A percentile compares a stretch with the other conserved stretches of the same genome.
phyloP scores from a whole-genome alignment of 2,888 invertebrate species.

The Spodoptera littoralis region DNA sequence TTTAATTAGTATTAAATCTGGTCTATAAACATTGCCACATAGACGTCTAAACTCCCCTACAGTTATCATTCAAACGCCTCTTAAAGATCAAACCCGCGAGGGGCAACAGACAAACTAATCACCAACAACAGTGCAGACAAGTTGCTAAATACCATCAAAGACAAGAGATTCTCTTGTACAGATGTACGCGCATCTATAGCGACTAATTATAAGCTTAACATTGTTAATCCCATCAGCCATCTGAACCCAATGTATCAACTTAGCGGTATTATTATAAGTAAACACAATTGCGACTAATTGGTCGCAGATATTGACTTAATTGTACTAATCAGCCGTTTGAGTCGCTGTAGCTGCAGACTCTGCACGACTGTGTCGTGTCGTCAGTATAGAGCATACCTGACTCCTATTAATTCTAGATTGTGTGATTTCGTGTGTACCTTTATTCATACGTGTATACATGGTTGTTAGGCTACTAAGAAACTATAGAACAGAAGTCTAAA shows the following conservation, averaged over 20 bases:
- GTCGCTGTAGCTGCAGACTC: constrained; percentile 18
- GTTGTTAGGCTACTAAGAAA: neutral
- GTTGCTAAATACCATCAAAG: neutral
- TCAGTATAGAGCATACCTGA: constrained; percentile 7
- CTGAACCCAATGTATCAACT: neutral
- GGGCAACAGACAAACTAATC: too few species aligned
- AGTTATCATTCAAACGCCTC: too few species aligned
- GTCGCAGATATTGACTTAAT: constrained; percentile 9
- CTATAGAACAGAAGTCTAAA: constrained; percentile 3
- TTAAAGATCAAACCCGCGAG: too few species aligned
- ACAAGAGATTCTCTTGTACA: neutral
- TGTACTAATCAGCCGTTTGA: constrained; percentile 13
- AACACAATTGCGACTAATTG: constrained; percentile 9
- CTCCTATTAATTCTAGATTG: constrained; percentile 36
- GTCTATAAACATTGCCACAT: too few species aligned
- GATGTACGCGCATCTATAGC: neutral
- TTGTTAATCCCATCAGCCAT: constrained; percentile 3
- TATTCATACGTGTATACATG: neutral
- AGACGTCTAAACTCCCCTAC: too few species aligned
- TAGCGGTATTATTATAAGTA: constrained; percentile 2
- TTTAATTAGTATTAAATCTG: too few species aligned
- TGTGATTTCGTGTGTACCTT: constrained; percentile 9
- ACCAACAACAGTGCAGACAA: too few species aligned
- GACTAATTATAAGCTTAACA: constrained; percentile 9
- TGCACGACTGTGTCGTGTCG: constrained; percentile 21